phyloP scores from a whole-genome alignment of 2,797 vertebrate species.

The Myiotriccus ornatus region DNA sequence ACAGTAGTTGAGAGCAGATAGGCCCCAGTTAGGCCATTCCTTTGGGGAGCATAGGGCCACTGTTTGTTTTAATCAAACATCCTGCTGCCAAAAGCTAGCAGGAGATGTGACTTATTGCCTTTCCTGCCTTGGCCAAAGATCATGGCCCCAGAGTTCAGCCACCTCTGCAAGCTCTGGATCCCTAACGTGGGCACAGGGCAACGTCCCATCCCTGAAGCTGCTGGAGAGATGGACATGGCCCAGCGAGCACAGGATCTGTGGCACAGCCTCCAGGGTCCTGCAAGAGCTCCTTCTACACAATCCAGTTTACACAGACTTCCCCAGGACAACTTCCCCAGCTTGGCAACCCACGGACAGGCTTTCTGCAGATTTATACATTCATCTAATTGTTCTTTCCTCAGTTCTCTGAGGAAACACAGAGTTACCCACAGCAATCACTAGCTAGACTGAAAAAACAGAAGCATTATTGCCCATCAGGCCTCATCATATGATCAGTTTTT shows the following conservation, averaged over 20 bases:
- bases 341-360: neutral
- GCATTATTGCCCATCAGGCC: neutral
- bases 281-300: neutral
- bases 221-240: neutral
- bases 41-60: neutral
- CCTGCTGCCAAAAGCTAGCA: constrained; percentile 8
- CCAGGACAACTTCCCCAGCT: neutral
- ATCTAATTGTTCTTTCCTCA: neutral
- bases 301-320: neutral
- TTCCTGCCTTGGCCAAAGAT: neutral
- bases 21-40: neutral
- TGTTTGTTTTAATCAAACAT: constrained; percentile 19
- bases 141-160: neutral
- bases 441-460: neutral
- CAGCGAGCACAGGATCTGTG: fast-evolving
- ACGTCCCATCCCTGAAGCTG: neutral
- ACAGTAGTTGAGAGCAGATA: neutral
- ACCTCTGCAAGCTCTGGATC: neutral
- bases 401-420: neutral
- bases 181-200: neutral
- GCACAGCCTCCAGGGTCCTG: neutral
- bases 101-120: neutral
- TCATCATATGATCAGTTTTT: neutral
- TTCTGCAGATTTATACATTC: neutral
- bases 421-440: neutral